Conservation (phyloP, 2,797 vertebrate species). For the Glossophaga mutica region DNA sequence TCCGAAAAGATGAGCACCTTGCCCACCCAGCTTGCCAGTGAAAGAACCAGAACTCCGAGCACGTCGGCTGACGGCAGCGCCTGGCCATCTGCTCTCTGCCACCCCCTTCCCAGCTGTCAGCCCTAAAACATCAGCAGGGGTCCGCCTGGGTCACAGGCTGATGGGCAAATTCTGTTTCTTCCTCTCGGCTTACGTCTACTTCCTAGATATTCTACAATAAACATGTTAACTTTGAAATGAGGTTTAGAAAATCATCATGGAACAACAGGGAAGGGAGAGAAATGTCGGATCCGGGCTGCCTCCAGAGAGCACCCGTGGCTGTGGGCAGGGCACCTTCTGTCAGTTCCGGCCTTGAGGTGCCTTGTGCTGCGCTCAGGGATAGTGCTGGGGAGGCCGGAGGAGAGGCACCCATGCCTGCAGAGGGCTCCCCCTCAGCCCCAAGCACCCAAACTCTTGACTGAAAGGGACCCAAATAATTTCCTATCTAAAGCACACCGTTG, state of each 20-base stretch:
- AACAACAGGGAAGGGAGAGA: not conserved
- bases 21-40: not conserved
- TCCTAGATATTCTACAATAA: not conserved
- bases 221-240: not conserved
- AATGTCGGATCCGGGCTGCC: not conserved
- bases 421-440: not conserved
- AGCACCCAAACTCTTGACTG: not conserved
- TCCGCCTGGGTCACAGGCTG: not conserved
- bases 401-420: not conserved
- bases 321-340: fast-evolving
- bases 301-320: not conserved
- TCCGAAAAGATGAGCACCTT: not conserved
- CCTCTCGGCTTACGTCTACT: not conserved
- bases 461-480: not conserved
- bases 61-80: not conserved
- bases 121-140: fast-evolving
- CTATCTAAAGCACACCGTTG: not conserved
- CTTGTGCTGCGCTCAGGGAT: not conserved
- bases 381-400: not conserved
- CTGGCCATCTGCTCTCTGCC: not conserved
- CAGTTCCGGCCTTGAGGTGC: not conserved
- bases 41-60: not conserved
- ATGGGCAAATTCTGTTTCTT: not conserved
- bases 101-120: not conserved
- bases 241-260: not conserved